Evolutionary conservation across 2,797 vertebrate genomes (phyloP), one percentile per base, ranked within the genome.

Genomic region (Gobio occitaniae): DNA sequence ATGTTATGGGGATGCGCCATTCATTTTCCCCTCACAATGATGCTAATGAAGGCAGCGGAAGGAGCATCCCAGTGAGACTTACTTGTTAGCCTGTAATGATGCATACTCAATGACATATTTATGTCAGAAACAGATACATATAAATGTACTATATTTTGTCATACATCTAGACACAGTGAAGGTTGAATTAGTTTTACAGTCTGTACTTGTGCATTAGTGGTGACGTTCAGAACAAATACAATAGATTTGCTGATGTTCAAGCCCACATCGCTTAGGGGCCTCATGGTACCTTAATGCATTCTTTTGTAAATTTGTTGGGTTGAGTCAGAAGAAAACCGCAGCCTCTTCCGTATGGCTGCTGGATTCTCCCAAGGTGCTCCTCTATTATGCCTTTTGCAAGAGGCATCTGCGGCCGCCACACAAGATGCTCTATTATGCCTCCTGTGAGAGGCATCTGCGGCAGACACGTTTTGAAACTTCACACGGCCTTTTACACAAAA

Each of bases 371-470:
- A 85, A 89, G 87, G 89, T 90, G 84, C 87, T 81, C 77, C 69
- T 90, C 89, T 88, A 90, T 89, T 90, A 89, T 89, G 84, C 78
- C 82, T 84, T 88, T 89, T 88, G 85, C 84, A 88, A 82, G 87
- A 91, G 88, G 82, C 84, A 80, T 84, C 82, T 86, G 83, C 87
- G 41, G 78, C 86, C 75, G 78, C 87, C 85, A 87, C 87, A 88
- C 85, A 86, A 89, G 87, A 90, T 88, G 84, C 86, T 81, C 85
- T 66, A 88, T 88, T 90, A 90, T 88, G 82, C 68, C 86, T 85
- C 89, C 88, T 87, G 85, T 74, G 88, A 80, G 87, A 90, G 89
- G 84, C 83, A 78, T 90, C 87, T 87, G 89, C 17, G 21, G 86
- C 86, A 88, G 88, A 84, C 86, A 87, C 82, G 81, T 83, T 87